Conservation (phyloP, 2,113 vertebrate genomes). For the Todiramphus chloris region DNA sequence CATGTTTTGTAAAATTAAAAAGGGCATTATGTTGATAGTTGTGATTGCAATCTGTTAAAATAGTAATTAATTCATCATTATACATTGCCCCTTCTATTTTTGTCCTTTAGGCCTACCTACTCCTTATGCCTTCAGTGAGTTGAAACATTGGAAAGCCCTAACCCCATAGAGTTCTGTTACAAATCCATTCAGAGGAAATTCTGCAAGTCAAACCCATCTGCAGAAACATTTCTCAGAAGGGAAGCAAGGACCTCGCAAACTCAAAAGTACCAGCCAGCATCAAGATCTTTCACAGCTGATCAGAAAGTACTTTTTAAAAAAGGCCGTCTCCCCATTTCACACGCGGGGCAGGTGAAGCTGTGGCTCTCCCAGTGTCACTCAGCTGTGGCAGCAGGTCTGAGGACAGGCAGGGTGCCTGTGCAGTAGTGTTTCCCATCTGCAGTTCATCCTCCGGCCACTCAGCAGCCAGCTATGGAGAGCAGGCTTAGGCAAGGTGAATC, state of each 20-base stretch:
- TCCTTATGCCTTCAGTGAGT: neutral
- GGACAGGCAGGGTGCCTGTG: neutral
- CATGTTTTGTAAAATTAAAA: neutral
- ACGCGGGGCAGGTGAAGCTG: fast-evolving
- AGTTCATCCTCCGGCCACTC: neutral
- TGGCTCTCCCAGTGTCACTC: neutral
- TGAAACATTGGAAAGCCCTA: neutral
- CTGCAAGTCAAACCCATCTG: neutral
- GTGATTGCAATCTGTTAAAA: neutral
- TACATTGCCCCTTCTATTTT: neutral
- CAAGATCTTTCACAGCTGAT: neutral
- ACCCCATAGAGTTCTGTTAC: fast-evolving
- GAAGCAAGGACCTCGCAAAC: neutral
- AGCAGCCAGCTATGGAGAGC: fast-evolving
- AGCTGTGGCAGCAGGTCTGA: neutral
- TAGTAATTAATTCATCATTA: neutral
- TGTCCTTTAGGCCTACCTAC: neutral
- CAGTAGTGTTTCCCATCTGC: neutral
- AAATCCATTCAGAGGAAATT: neutral
- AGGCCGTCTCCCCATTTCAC: neutral
- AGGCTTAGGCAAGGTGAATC: neutral
- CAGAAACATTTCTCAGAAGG: neutral
- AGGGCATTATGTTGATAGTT: neutral
- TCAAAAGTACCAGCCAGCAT: neutral
- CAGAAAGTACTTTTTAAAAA: neutral